Conservation (phyloP, 1,140 invertebrate genomes). For the Ectropis grisescens region DNA sequence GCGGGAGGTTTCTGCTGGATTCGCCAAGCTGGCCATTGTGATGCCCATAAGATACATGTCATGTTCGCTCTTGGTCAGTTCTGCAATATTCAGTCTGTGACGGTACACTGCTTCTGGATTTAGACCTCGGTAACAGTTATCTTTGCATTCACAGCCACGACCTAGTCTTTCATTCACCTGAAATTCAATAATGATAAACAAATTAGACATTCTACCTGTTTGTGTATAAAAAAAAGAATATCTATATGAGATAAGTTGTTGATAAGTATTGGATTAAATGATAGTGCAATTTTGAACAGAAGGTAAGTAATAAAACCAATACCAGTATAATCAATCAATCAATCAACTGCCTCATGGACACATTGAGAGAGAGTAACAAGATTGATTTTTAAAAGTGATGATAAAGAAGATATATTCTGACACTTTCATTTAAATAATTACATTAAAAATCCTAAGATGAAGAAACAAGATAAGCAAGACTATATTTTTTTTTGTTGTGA, state of each 20-base stretch:
- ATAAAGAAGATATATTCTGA: too few species aligned
- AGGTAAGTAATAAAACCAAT: neutral
- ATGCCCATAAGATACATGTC: slow-evolving; percentile 86
- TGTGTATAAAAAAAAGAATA: too few species aligned
- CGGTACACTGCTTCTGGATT: slow-evolving; percentile 81
- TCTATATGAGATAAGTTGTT: too few species aligned
- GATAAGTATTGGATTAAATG: too few species aligned
- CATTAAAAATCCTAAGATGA: too few species aligned
- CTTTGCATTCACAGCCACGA: slow-evolving; percentile 82
- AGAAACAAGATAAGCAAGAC: too few species aligned
- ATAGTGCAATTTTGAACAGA: neutral
- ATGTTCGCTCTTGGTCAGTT: slow-evolving; percentile 81
- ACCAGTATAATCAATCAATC: slow-evolving; percentile 1
- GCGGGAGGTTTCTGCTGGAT: slow-evolving; percentile 79
- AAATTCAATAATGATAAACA: slow-evolving; percentile 17
- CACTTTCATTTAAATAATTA: too few species aligned
- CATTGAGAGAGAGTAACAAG: too few species aligned
- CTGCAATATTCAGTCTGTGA: slow-evolving; percentile 82
- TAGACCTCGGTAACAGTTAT: slow-evolving; percentile 80
- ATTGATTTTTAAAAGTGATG: too few species aligned
- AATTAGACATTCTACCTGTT: too few species aligned
- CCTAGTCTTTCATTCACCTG: slow-evolving; percentile 79
- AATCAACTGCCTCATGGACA: too few species aligned
- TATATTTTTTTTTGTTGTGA: too few species aligned
- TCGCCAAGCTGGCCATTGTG: slow-evolving; percentile 82